Evolutionary conservation across 1,140 invertebrate genomes (phyloP).

Genomic region (Drosophila mauritiana): DNA sequence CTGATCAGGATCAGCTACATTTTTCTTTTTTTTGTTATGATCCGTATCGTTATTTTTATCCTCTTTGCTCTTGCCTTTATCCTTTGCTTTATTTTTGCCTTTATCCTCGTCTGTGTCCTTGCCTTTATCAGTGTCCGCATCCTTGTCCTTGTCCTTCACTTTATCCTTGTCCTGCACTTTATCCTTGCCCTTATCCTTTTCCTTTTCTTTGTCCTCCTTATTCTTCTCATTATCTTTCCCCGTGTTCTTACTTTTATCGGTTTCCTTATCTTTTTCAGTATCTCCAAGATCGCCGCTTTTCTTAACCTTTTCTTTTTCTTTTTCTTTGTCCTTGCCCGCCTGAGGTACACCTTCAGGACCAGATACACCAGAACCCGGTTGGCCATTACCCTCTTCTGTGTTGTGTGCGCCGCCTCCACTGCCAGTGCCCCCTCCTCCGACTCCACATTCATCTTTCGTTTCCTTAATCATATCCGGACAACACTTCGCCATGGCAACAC

Average conservation of each 20-base stretch:
- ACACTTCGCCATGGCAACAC: slow-evolving; percentile 27
- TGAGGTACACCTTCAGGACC: neutral
- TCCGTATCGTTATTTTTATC: neutral
- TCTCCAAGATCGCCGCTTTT: neutral
- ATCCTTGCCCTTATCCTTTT: neutral
- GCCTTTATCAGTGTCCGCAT: neutral
- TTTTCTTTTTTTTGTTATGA: neutral
- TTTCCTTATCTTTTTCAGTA: neutral
- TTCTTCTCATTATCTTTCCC: neutral
- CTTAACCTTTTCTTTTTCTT: neutral
- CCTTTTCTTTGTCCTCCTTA: neutral
- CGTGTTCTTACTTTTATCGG: neutral
- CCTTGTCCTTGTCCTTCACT: neutral
- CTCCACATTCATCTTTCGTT: neutral
- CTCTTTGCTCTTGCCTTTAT: neutral
- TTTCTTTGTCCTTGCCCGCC: neutral
- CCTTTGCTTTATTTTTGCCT: neutral
- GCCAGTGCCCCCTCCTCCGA: neutral
- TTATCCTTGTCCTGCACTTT: neutral
- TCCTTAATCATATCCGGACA: slow-evolving; percentile 4
- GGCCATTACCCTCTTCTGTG: neutral
- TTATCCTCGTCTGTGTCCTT: no score
- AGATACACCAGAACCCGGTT: neutral
- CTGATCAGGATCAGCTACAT: no score
- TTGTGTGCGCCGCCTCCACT: neutral